Base-by-base conservation (phyloP, 2,888 invertebrate genomes). In the Phyto melanocephala region DNA sequence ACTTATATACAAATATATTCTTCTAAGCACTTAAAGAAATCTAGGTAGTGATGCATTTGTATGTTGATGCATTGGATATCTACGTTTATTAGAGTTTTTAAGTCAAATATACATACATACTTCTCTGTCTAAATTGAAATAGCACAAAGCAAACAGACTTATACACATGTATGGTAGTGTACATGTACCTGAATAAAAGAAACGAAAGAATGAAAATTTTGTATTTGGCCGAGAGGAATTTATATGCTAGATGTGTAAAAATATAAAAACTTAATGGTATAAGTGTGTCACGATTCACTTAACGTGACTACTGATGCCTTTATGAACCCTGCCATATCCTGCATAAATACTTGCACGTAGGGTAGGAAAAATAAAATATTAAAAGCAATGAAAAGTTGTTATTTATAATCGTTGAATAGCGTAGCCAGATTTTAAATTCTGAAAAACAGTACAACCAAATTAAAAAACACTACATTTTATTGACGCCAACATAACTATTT, bases 221-320 rank as follows among this genome's bases (percentile, higher is more conserved):
- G 42, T 35, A 35, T 45, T 70, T 52, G 50, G 60, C 62, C 40
- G 20, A 33, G 54, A 42, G 40, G 42, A 45, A 45, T 20, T 45
- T 47, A 42, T n/a, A 70, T 65, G 17, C 17, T 28, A 15, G 45
- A 45, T 20, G n/a, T 8, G 2, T 35, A 35, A 35, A n/a, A 50
- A 65, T 22, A 20, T 63, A 45, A 33, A 37, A 35, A 54, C 47
- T 56, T 54, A 47, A 70, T 54, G 33, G 22, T 62, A 35, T 50
- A 62, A 71, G 47, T 78, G 47, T 77, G 77, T 70, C 77, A 77
- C 77, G 77, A 45, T 77, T 70, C 56, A 47, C 22, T 70, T 56
- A 62, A 68, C 68, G 77, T 62, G 77, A 62, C 68, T 70, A 35
- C 15, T 62, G 47, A 20, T 60, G 35, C 50, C 24, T 60, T 35